Percentiles rank a stretch among this genome's conserved stretches.
phyloP scores from a whole-genome alignment of 2,888 invertebrate species.

The Germaria angustata region DNA sequence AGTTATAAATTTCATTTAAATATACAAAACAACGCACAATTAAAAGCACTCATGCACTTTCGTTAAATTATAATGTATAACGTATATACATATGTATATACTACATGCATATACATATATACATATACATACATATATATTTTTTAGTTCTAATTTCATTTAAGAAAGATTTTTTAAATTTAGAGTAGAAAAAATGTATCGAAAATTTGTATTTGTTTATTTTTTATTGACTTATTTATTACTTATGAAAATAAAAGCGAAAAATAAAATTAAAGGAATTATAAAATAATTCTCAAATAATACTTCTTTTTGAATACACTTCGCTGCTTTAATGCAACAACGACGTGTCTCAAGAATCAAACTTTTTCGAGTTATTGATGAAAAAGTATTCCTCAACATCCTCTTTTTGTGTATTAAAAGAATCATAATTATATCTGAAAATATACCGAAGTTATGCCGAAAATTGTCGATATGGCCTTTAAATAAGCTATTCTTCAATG shows the following conservation, averaged over 20 bases:
- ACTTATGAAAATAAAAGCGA: conserved; percentile 42
- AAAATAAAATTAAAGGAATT: conserved; percentile 39
- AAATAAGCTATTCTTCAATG: too few relatives aligned
- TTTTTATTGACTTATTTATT: conserved; percentile 62
- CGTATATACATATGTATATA: too few relatives aligned
- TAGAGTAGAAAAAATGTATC: conserved; percentile 47
- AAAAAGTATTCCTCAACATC: too few relatives aligned
- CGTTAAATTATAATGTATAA: conserved; percentile 32
- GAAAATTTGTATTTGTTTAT: conserved; percentile 42
- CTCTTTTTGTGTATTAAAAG: too few relatives aligned
- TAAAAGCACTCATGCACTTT: conserved; percentile 61
- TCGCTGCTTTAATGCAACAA: too few relatives aligned
- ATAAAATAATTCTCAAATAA: conserved; percentile 17
- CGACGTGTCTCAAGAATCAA: too few relatives aligned
- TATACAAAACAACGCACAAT: conserved; percentile 59
- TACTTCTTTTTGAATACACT: not conserved
- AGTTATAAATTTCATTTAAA: conserved; percentile 16
- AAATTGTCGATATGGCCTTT: too few relatives aligned
- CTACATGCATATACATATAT: too few relatives aligned
- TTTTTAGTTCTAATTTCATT: conserved; percentile 45
- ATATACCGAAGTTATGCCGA: too few relatives aligned
- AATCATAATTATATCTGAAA: too few relatives aligned
- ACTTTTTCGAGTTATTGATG: too few relatives aligned
- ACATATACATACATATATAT: not conserved
- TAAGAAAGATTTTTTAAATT: conserved; percentile 46